Evolutionary conservation across 2,113 vertebrate species (phyloP), one percentile per base, ranked within the genome.

Genomic region (Aramus guarauna): DNA sequence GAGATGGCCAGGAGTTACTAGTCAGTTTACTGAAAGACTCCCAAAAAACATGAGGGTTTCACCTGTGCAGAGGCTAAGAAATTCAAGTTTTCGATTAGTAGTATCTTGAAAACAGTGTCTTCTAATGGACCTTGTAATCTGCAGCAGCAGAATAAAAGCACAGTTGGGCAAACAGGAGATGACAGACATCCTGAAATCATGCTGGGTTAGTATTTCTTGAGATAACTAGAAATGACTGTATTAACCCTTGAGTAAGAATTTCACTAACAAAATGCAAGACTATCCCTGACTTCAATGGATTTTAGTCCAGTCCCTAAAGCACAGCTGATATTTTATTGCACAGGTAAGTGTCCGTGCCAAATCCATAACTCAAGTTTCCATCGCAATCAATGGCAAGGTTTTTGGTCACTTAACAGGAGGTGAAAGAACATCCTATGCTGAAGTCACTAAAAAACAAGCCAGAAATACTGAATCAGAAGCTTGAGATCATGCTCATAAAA

Each of bases 401-500:
- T 67, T 62, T 45, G 72, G 75, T 73, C 64, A 37, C n/a, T 34
- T 3, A 9, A 13, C 0, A 47, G 43, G 34, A 86, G 50, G 30
- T 23, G 11, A 45, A 41, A 59, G 52, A 52, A 55, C 39, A 39
- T 10, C 13, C 41, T 36, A 9, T 4, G 20, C 43, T 78, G 63
- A 19, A 23, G 36, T 6, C 71, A 30, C n/a, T 14, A 9, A 23
- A 55, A 9, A 8, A 0, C 63, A 63, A 22, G 19, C 11, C 47
- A 88, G 77, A 58, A 52, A 32, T 3, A 63, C 6, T 2, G 4
- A 64, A 11, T 2, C 37, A 63, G 67, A 64, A 69, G 68, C 50
- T 26, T 18, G 56, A 67, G 50, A 37, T 27, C 20, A 24, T 17
- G 21, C 30, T 58, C 30, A 18, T 5, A 15, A 91, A 98, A 99